A percentile compares a stretch with the other conserved stretches of the same genome.
Conservation (phyloP, 2,797 vertebrate genomes). For the Anabas testudineus region DNA sequence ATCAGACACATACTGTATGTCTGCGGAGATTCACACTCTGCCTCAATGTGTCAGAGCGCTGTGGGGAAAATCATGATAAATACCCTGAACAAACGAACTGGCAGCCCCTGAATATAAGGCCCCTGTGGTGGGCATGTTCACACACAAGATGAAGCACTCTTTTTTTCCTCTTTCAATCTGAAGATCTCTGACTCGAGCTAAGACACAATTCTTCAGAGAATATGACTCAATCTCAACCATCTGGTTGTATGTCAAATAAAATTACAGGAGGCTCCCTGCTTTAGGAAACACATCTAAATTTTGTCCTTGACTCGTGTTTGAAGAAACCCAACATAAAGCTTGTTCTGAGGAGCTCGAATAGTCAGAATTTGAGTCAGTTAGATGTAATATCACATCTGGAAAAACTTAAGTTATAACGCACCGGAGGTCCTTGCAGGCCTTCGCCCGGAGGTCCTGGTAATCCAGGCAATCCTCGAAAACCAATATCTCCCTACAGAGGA, state of each 20-base stretch:
- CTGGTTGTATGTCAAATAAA: slow-evolving; percentile 43
- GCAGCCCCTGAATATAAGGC: slow-evolving; percentile 28
- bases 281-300: slow-evolving; percentile 28
- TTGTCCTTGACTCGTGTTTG: slow-evolving; percentile 25
- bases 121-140: slow-evolving; percentile 39
- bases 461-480: slow-evolving; percentile 87
- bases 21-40: slow-evolving; percentile 61
- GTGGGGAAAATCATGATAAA: slow-evolving; percentile 50
- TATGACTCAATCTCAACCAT: slow-evolving; percentile 49
- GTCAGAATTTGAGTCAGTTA: not conserved
- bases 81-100: slow-evolving; percentile 50
- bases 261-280: slow-evolving; percentile 33
- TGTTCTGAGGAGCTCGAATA: not conserved
- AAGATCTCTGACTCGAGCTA: slow-evolving; percentile 14
- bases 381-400: slow-evolving; percentile 8
- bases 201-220: slow-evolving; percentile 37
- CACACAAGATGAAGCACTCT: slow-evolving; percentile 28
- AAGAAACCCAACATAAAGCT: not conserved
- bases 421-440: slow-evolving; percentile 90
- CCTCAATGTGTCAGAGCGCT: slow-evolving; percentile 44
- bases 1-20: slow-evolving; percentile 57
- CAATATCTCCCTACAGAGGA: slow-evolving; percentile 86
- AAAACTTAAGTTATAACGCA: slow-evolving; percentile 63
- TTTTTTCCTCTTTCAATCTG: slow-evolving; percentile 4
- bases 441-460: slow-evolving; percentile 88